Conservation (phyloP, 2,888 invertebrate species). For the Ichneumon xanthorius region DNA sequence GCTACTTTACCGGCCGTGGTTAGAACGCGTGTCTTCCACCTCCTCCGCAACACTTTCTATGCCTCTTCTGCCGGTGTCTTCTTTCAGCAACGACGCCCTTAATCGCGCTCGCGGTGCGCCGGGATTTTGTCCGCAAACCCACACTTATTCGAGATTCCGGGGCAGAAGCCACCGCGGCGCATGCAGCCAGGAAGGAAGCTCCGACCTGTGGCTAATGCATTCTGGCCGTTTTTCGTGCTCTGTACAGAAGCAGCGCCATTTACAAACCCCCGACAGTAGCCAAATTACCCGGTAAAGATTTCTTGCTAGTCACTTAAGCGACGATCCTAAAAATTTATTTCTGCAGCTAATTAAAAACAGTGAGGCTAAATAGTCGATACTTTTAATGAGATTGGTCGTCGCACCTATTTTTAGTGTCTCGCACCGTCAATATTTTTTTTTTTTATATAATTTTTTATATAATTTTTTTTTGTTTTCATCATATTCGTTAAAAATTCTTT, state of each 20-base stretch:
- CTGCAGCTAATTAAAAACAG: not conserved
- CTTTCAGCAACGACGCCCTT: conserved; percentile 6
- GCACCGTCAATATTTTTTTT: too few species aligned
- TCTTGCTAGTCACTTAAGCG: not conserved
- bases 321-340: not conserved
- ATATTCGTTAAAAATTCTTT: not conserved
- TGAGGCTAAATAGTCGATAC: not conserved
- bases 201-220: not conserved
- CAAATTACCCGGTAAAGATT: not conserved
- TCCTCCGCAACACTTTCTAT: not conserved
- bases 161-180: not conserved
- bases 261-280: not conserved
- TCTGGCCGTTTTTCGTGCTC: not conserved
- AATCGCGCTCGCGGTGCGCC: conserved; percentile 6
- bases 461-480: too few species aligned
- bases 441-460: too few species aligned
- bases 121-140: conserved; percentile 40
- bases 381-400: not conserved
- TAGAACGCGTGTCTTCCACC: conserved; percentile 13
- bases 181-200: not conserved
- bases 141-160: conserved; percentile 41
- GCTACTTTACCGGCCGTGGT: conserved; percentile 60
- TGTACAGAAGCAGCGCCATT: not conserved
- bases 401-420: too few species aligned
- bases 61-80: conserved; percentile 1